Evolutionary conservation across 2,888 invertebrate species (phyloP), one percentile per base, ranked within the genome.

Genomic region (Graphium colonna): DNA sequence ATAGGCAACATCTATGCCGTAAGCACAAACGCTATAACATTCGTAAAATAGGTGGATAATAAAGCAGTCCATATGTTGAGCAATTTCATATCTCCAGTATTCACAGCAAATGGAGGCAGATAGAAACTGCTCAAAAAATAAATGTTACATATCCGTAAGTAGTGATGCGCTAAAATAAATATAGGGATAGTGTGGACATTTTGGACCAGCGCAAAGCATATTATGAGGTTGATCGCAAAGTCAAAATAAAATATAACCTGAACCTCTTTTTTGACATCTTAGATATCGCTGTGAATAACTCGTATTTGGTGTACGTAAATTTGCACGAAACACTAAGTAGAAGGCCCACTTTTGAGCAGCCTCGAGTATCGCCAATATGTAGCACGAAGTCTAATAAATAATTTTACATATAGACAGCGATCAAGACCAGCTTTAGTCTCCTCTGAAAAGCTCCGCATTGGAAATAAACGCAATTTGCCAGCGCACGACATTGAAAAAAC

Each of bases 1-100:
- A 47, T 38, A 51, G 51, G 50, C 36, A 33, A 50, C 36, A 50
- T 43, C 42, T 33, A 52, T 51, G 41, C 52, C 47, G 43, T 52
- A 46, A 52, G 51, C 49, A 38, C 44, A 48, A 44, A 56, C 31
- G 53, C 56, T 12, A 51, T 58, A 54, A 46, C 58, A 55, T 36
- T 56, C 47, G 44, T 55, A 40, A 60, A 58, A 52, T 56, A 58
- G 58, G 54, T 60, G 60, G 57, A 60, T 58, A 60, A 47, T 46
- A 60, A 59, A 56, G 49, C 58, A 54, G 59, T 58, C 21, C 58
- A 61, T 58, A 52, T 59, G 55, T 60, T 61, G 56, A 63, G 59
- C 52, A 63, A 61, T 55, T 60, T 58, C 36, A 51, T 63, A 50
- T 60, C 58, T 44, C 61, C 56, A 48, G 50, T 59, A 41, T 50